Conservation (phyloP, 2,113 vertebrate species). For the Brachypodius melanocephalos region DNA sequence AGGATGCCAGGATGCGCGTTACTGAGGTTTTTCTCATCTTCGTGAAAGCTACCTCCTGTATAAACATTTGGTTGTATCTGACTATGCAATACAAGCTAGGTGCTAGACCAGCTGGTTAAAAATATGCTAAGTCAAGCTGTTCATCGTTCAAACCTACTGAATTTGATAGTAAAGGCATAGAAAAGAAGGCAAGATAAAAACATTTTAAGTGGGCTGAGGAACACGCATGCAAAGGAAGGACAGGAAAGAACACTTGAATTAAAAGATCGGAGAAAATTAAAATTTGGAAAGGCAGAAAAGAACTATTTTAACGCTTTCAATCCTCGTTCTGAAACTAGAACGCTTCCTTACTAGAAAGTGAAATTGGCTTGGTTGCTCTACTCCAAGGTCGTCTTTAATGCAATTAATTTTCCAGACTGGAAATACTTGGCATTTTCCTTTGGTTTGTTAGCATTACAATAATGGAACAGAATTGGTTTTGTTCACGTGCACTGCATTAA, state of each 20-base stretch:
- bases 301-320: conserved; percentile 17
- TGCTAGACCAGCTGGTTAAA: conserved; percentile 85
- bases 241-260: conserved; percentile 41
- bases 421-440: background rate
- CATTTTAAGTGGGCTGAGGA: conserved; percentile 72
- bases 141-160: conserved; percentile 75
- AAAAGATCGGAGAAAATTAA: conserved; percentile 33
- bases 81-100: conserved; percentile 80
- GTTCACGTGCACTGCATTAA: background rate
- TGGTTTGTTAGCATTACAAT: background rate
- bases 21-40: conserved; percentile 71
- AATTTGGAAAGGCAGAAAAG: conserved; percentile 23
- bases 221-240: conserved; percentile 28
- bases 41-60: conserved; percentile 81
- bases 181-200: conserved; percentile 76
- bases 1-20: conserved; percentile 64
- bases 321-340: background rate
- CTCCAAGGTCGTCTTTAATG: conserved; percentile 24
- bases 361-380: background rate
- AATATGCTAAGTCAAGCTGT: conserved; percentile 86
- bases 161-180: conserved; percentile 79
- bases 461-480: background rate
- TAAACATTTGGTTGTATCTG: conserved; percentile 85
- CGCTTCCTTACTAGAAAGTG: conserved; percentile 27
- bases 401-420: conserved; percentile 47